Conservation (phyloP, 2,113 vertebrate genomes). For the Cromileptes altivelis region DNA sequence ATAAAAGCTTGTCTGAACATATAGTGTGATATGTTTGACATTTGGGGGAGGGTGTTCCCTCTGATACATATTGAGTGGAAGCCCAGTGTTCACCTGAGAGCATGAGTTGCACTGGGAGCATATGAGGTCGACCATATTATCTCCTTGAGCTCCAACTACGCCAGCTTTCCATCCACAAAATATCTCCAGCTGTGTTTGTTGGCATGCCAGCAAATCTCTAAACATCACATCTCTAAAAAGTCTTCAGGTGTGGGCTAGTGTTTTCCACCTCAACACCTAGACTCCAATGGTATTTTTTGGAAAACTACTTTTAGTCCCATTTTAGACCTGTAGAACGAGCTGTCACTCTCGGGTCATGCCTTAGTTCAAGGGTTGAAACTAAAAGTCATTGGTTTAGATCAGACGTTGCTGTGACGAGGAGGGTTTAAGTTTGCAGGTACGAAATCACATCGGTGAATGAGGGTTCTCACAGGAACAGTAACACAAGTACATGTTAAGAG, state of each 20-base stretch:
- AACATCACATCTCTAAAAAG: background rate
- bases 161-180: background rate
- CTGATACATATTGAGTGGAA: background rate
- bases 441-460: background rate
- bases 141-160: background rate
- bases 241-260: too few species aligned
- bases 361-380: too few species aligned
- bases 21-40: background rate
- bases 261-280: background rate
- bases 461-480: background rate
- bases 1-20: background rate
- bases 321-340: background rate
- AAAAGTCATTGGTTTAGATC: background rate
- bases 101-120: background rate
- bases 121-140: background rate
- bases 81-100: background rate
- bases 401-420: background rate
- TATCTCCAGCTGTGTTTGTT: background rate
- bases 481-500: background rate
- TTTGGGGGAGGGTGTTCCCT: background rate
- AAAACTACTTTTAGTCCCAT: too few species aligned
- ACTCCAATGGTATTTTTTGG: too few species aligned
- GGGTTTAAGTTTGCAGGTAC: background rate
- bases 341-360: background rate
- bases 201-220: too few species aligned